These are phyloP conservation scores for Cyprinus carpio DNA, from an alignment of 2,113 vertebrate species.

Conservation along the genomic window DNA sequence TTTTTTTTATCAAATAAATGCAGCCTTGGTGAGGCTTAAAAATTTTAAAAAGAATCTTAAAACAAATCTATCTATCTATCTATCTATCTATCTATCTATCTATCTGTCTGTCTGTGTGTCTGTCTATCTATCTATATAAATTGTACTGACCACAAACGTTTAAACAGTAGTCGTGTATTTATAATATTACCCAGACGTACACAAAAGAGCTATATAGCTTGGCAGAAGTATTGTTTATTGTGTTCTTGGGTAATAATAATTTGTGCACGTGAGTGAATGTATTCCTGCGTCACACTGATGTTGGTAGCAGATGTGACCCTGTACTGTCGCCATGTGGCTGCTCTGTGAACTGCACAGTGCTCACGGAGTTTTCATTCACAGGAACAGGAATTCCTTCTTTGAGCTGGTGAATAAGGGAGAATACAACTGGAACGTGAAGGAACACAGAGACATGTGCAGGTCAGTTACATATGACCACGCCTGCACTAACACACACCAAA, in stretches of 20 bases:
- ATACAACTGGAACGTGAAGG: constrained; percentile 93
- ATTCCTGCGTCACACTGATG: background rate
- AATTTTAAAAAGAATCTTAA: background rate
- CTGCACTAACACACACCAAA: background rate
- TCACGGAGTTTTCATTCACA: constrained; percentile 64
- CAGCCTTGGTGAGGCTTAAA: background rate
- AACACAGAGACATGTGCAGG: constrained; percentile 94
- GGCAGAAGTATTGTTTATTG: background rate
- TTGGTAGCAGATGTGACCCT: constrained; percentile 32
- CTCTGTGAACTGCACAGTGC: constrained; percentile 7
- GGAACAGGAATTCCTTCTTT: constrained; percentile 93
- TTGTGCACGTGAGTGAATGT: background rate
- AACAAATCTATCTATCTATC: no score
- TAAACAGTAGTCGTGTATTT: background rate
- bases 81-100: no score
- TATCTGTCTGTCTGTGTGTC: no score
- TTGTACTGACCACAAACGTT: background rate
- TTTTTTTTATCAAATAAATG: background rate
- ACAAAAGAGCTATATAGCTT: background rate
- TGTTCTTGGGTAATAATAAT: background rate
- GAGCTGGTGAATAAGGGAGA: constrained; percentile 92
- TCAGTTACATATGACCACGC: constrained; percentile 55
- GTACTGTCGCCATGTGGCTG: constrained; percentile 71
- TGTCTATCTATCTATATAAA: no score
- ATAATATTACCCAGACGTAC: background rate